phyloP scores from a whole-genome alignment of 2,797 vertebrate genomes.

The Pempheris klunzingeri region DNA sequence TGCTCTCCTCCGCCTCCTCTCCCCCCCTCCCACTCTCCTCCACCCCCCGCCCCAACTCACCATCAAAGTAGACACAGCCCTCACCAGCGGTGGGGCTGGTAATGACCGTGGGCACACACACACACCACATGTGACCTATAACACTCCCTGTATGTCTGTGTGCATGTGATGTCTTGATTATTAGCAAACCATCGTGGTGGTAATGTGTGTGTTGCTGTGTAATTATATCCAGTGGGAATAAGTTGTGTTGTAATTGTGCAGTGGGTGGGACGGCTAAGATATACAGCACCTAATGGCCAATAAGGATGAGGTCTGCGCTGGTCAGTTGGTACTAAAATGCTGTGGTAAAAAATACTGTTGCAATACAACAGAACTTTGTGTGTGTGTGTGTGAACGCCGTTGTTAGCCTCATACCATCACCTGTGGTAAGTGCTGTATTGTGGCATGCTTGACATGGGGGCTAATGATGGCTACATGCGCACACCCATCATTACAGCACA shows the following conservation, averaged over 20 bases:
- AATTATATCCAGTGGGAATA: conserved; percentile 45
- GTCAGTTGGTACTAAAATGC: conserved; percentile 33
- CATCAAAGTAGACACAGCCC: conserved; percentile 74
- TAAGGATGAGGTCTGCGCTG: conserved; percentile 43
- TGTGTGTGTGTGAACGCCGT: conserved; percentile 11
- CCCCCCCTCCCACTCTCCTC: background rate
- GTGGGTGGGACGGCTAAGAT: conserved; percentile 34
- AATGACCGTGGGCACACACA: conserved; percentile 70
- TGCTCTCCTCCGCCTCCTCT: conserved; percentile 38
- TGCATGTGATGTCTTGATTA: conserved; percentile 66
- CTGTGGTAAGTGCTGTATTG: conserved; percentile 15
- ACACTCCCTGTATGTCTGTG: conserved; percentile 48
- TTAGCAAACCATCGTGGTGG: conserved; percentile 39
- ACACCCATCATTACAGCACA: conserved; percentile 25
- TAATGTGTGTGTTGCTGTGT: conserved; percentile 33
- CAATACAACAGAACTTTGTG: conserved; percentile 1
- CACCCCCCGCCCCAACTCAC: conserved; percentile 20
- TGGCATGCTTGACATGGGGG: conserved; percentile 19
- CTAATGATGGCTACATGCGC: conserved; percentile 35
- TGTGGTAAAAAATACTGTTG: conserved; percentile 26
- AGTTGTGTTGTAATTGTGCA: conserved; percentile 37
- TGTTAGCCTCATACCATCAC: conserved; percentile 22
- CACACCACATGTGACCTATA: conserved; percentile 62
- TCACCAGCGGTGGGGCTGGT: conserved; percentile 65
- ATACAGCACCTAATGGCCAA: conserved; percentile 42